A percentile compares a stretch with the other conserved stretches of the same genome.
phyloP scores from a whole-genome alignment of 2,888 invertebrate genomes.

The Xanthia icteritia region DNA sequence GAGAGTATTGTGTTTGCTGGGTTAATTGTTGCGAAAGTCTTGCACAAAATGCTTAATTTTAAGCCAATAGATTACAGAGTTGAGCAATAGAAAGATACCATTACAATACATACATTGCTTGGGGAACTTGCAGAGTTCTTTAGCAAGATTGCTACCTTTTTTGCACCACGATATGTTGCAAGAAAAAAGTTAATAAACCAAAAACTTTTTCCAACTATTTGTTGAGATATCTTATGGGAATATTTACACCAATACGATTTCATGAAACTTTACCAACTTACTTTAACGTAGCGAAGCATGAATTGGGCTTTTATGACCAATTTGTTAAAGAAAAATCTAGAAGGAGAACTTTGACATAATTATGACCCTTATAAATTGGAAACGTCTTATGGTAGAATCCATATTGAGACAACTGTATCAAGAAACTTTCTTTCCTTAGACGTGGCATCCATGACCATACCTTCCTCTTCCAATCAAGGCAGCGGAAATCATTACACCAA shows the following conservation, averaged over 20 bases:
- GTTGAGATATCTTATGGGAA: background rate
- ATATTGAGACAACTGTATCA: background rate
- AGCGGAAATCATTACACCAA: slow-evolving; percentile 41
- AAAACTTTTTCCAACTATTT: no score
- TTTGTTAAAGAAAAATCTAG: no score
- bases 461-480: background rate
- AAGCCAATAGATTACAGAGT: no score
- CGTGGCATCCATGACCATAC: background rate
- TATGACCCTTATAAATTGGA: no score
- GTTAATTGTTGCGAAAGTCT: slow-evolving; percentile 45
- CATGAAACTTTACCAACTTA: no score
- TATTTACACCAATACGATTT: background rate
- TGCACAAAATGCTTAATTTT: background rate
- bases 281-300: no score
- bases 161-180: no score
- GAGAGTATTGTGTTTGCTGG: slow-evolving; percentile 40
- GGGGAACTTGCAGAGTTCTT: no score
- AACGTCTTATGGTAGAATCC: no score
- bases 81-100: background rate
- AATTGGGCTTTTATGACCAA: no score
- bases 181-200: no score
- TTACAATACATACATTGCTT: background rate
- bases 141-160: background rate
- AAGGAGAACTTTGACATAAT: no score
- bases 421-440: background rate